Evolutionary conservation across 2,797 vertebrate species (phyloP).

Genomic region (Acanthurus lineatus): DNA sequence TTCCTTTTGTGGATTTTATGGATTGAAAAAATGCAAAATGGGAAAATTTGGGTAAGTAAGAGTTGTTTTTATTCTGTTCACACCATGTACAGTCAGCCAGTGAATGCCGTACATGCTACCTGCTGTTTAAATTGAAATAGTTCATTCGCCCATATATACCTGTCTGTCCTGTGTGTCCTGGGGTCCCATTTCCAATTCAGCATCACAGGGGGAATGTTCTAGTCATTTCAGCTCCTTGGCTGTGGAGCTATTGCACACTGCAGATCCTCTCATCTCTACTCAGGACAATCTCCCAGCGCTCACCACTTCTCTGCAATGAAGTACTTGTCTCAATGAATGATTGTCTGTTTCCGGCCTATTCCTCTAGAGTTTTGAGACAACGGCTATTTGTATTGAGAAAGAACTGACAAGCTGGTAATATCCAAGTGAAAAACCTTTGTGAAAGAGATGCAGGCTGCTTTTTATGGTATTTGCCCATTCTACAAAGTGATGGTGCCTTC

Average conservation of each 20-base stretch:
- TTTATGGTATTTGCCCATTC: too few species aligned
- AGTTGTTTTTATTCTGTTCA: too few species aligned
- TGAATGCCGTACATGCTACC: background rate
- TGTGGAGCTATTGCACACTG: constrained; percentile 21
- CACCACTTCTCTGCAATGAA: constrained; percentile 29
- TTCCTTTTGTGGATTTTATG: too few species aligned
- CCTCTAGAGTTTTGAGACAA: background rate
- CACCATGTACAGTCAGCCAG: too few species aligned
- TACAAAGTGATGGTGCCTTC: too few species aligned
- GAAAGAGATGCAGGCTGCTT: too few species aligned
- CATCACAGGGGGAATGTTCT: constrained; percentile 27
- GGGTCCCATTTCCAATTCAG: constrained; percentile 25
- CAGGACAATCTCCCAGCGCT: constrained; percentile 11
- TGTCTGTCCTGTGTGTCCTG: background rate
- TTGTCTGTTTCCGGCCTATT: background rate
- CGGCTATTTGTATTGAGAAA: constrained; percentile 8
- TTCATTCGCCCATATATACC: too few species aligned
- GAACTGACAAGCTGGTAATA: background rate
- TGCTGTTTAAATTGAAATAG: background rate
- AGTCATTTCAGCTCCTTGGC: constrained; percentile 34
- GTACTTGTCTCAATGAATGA: background rate
- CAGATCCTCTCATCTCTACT: constrained; percentile 29
- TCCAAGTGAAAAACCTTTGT: too few species aligned
- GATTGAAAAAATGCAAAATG: too few species aligned
- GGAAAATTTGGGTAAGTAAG: too few species aligned